These are phyloP conservation scores for Pungitius pungitius DNA, from an alignment of 2,113 vertebrate genomes.

Conservation along the genomic window DNA sequence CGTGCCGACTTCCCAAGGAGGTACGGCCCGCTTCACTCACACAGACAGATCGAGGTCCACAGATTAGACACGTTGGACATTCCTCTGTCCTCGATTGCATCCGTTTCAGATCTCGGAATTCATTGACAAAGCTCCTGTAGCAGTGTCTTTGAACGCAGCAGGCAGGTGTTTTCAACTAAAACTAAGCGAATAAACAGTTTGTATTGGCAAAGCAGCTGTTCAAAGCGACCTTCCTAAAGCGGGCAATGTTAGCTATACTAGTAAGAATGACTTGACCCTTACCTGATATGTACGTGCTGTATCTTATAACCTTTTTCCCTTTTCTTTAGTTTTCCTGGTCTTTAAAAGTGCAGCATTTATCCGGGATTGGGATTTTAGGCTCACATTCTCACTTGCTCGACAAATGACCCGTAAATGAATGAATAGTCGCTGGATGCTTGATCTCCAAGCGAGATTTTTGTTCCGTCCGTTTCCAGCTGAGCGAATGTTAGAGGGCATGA, in stretches of 20 bases:
- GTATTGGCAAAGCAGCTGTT: neutral
- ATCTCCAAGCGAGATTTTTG: neutral
- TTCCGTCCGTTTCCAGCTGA: neutral
- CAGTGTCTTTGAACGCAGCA: neutral
- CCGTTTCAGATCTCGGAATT: neutral
- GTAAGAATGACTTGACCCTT: neutral
- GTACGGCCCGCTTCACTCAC: slow-evolving; percentile 80
- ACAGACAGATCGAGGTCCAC: slow-evolving; percentile 29
- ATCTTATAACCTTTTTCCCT: neutral
- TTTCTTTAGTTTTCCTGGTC: neutral
- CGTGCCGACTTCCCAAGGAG: slow-evolving; percentile 97
- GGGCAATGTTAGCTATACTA: neutral
- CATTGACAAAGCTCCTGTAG: neutral
- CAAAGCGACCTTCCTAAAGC: neutral
- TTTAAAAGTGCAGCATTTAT: neutral
- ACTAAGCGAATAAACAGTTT: neutral
- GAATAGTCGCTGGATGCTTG: neutral
- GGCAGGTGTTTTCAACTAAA: neutral
- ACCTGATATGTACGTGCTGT: neutral
- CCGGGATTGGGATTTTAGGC: no score
- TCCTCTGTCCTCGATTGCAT: slow-evolving; percentile 39
- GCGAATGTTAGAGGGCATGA: slow-evolving; percentile 3
- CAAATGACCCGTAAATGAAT: neutral
- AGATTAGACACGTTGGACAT: slow-evolving; percentile 30
- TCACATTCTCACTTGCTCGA: neutral